Base-by-base conservation (phyloP, 2,797 vertebrate genomes). In the Hoplostethus atlanticus region DNA sequence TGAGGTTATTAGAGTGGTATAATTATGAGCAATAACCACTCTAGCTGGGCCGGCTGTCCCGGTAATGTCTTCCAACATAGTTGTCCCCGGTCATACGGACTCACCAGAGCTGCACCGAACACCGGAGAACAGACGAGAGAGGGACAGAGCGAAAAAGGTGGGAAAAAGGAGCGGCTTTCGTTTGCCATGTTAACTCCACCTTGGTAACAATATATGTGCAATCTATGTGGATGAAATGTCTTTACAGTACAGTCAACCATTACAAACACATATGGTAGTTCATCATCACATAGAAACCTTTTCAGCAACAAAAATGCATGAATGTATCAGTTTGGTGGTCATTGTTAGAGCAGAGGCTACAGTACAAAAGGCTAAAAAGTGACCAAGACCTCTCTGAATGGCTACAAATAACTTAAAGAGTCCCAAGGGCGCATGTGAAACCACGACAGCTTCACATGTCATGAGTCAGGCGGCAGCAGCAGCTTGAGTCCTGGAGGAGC, bases 381-480 rank as follows among this genome's bases (percentile, higher is more conserved):
- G 83, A 87, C 79, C 83, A 21, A 21, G n/a, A 21, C 16, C n/a
- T 6, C n/a, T 17, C 15, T 3, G 47, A 50, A 50, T 16, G 12
- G 73, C 62, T 75, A 83, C 88, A 92, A 91, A 89, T 81, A 71
- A 77, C 80, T 91, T 89, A 84, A 90, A 88, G 84, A 69, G 67
- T 80, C 87, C 84, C 77, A 3, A 74, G 68, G 85, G 72, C 8
- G 12, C 52, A 38, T 83, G 83, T 76, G 77, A 84, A 84, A 21
- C 21, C 21, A 21, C 21, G 83, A 72, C 52, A 79, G 21, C 21
- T 21, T 21, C 21, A 21, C 70, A 48, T 64, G 72, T 80, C 80
- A 70, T 47, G 25, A 65, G 62, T 36, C 78, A 82, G 68, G 77
- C 77, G 17, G 65, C 65, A 2, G 72, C 75, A 64, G 73, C 64